Base-by-base conservation (phyloP, 1,140 invertebrate genomes). In the Zaprionus inermis region DNA sequence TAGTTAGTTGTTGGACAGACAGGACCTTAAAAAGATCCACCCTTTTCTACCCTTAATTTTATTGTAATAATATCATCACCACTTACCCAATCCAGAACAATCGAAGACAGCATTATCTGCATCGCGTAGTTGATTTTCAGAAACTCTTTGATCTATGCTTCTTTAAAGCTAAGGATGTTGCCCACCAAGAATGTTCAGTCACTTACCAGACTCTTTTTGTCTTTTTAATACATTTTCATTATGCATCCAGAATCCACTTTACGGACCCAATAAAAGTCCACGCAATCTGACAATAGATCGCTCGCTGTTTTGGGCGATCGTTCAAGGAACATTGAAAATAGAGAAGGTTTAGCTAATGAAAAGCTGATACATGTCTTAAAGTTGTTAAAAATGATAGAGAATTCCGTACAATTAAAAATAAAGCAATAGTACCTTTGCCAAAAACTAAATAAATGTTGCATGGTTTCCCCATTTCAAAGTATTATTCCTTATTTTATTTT, bases 171-270 rank as follows among this genome's bases (percentile, higher is more conserved):
- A 20, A n/a, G 3, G 16, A 16, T 20, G 16, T 18, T 46, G 41
- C 7, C 14, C 34, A 2, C 6, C 38, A 46, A 46, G 41, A 46
- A n/a, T n/a, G n/a, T n/a, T n/a, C n/a, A n/a, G 41, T 11, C 16
- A 46, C 16, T 18, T 0, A 18, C 6, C 18, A 2, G 0, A 46
- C 41, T 18, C 6, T 10, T 18, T 10, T 1, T 44, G 7, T 44
- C 5, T 44, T 16, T 44, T 44, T 5, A 44, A 9, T 2, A 46
- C 16, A 18, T 46, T 46, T 46, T 46, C 2, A 1, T 16, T 44
- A 5, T 93, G 90, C 5, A 93, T 65, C 92, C 92, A 93, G 59
- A 91, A 91, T 22, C 93, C 93, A 30, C 72, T 77, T 54, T 89
- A 69, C 1, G 81, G 61, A 0, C 70, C 65, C 18, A 93, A 32